These are phyloP conservation scores for Sceloporus tristichus DNA, from an alignment of 2,113 vertebrate genomes.

Conservation along the genomic window DNA sequence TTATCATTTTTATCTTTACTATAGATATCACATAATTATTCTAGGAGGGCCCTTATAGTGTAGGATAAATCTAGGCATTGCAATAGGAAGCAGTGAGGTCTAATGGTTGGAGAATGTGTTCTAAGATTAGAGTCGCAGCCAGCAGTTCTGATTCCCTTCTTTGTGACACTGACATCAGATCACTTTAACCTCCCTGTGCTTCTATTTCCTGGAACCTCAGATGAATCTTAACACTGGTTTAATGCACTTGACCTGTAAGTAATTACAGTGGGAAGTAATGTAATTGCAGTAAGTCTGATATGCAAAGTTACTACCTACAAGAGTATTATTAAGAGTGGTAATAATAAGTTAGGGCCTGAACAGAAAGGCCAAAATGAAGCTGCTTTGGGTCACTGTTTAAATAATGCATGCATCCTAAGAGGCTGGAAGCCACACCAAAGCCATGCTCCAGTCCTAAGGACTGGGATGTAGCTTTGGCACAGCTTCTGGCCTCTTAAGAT, in stretches of 20 bases:
- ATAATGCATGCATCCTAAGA: too few species aligned
- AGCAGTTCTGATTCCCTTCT: neutral
- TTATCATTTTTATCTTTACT: neutral
- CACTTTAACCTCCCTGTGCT: neutral
- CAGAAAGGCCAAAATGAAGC: too few species aligned
- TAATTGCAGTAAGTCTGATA: neutral
- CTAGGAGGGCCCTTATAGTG: neutral
- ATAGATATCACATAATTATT: neutral
- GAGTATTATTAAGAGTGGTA: neutral
- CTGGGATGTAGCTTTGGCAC: too few species aligned
- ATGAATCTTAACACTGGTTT: neutral
- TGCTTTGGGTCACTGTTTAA: too few species aligned
- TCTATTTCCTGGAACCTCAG: slow-evolving; percentile 13
- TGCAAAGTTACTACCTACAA: neutral
- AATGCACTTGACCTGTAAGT: neutral
- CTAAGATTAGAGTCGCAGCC: neutral
- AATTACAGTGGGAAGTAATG: neutral
- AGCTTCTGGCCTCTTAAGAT: too few species aligned
- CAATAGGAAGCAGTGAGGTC: neutral
- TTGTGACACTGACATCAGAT: neutral
- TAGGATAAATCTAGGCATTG: neutral
- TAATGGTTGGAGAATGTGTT: neutral
- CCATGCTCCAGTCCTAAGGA: too few species aligned
- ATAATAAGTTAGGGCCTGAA: too few species aligned
- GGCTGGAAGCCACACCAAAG: too few species aligned